These are phyloP conservation scores for Lordiphosa fenestrarum DNA, from an alignment of 2,888 invertebrate genomes.

Conservation along the genomic window DNA sequence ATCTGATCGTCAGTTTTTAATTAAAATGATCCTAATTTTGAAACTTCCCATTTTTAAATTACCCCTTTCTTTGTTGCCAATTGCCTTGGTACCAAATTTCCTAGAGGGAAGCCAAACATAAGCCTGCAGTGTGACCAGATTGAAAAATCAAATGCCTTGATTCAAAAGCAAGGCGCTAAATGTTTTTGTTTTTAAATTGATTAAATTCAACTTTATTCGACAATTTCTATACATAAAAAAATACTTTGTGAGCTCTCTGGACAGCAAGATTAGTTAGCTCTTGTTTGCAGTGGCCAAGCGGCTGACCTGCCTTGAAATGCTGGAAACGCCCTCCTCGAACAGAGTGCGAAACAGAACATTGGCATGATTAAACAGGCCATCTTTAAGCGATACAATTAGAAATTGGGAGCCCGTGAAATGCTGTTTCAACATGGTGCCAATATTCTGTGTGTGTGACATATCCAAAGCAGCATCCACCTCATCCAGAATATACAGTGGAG, in stretches of 20 bases:
- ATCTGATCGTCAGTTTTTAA: no score
- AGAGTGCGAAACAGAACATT: slow-evolving; percentile 97
- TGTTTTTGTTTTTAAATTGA: background rate
- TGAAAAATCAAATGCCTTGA: background rate
- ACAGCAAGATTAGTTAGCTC: slow-evolving; percentile 2
- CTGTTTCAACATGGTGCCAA: slow-evolving; percentile 94
- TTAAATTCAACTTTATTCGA: no score
- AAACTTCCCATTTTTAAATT: no score
- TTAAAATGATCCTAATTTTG: no score
- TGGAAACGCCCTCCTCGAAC: slow-evolving; percentile 97
- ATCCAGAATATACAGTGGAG: slow-evolving; percentile 98
- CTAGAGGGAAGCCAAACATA: no score
- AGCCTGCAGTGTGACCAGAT: background rate
- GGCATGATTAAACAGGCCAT: slow-evolving; percentile 99
- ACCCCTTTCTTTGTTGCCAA: no score
- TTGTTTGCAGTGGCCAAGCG: slow-evolving; percentile 9
- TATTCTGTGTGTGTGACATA: slow-evolving; percentile 98
- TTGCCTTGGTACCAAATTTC: no score
- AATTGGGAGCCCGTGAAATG: slow-evolving; percentile 97
- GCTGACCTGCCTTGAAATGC: slow-evolving; percentile 86
- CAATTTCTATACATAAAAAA: no score
- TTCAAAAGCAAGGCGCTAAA: background rate
- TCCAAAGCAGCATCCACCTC: slow-evolving; percentile 99
- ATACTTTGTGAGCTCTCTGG: no score
- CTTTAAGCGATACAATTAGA: slow-evolving; percentile 98